Conservation (phyloP, 2,888 invertebrate genomes). For the Trachelus troglodyta region DNA sequence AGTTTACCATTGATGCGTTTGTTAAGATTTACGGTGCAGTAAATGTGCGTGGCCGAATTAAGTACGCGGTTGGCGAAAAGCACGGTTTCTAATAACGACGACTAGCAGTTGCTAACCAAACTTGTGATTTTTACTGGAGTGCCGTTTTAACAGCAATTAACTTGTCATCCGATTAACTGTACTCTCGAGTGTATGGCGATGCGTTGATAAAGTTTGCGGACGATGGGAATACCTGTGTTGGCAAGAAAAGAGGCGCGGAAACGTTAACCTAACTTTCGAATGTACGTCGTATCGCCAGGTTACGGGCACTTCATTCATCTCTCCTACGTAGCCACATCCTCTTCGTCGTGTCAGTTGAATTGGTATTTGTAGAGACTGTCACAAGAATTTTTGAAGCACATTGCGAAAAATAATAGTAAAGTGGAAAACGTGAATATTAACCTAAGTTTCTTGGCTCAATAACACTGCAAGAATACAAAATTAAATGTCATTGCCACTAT, state of each 20-base stretch:
- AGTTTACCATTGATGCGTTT: constrained; percentile 10
- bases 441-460: not conserved
- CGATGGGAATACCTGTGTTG: not conserved
- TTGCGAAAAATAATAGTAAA: not conserved
- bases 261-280: constrained; percentile 4
- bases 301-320: not conserved
- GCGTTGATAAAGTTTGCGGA: not conserved
- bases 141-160: not conserved
- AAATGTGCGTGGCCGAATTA: not conserved
- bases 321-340: not conserved
- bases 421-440: not conserved
- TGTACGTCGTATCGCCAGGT: not conserved
- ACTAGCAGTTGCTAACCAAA: not conserved
- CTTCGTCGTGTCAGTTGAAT: not conserved
- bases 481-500: not conserved
- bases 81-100: not conserved
- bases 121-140: not conserved
- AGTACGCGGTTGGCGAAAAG: not conserved
- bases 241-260: not conserved
- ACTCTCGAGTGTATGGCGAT: not conserved
- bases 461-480: not conserved
- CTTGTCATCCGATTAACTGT: not conserved
- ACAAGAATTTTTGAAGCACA: not conserved
- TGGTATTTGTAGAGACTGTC: not conserved
- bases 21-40: not conserved